These are phyloP conservation scores for Sebastiscus tertius DNA, from an alignment of 2,797 vertebrate species.

Conservation along the genomic window DNA sequence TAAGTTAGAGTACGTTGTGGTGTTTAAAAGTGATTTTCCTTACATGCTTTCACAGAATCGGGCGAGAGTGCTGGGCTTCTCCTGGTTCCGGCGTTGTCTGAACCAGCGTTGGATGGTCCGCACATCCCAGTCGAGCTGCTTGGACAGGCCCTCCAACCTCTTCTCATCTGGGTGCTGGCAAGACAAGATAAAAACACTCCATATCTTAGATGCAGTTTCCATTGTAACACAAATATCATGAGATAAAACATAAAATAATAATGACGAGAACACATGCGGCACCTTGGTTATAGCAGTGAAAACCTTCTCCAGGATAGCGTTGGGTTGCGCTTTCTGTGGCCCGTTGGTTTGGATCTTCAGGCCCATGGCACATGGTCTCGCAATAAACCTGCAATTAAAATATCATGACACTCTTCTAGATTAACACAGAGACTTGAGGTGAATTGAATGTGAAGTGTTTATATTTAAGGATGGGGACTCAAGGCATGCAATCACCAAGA, in stretches of 20 bases:
- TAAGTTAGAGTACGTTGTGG: background rate
- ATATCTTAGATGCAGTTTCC: background rate
- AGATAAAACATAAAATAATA: background rate
- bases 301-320: conserved; percentile 98
- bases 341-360: conserved; percentile 96
- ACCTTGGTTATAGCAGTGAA: conserved; percentile 99
- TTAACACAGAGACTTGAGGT: background rate
- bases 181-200: conserved; percentile 7
- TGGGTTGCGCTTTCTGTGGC: conserved; percentile 94
- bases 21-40: conserved; percentile 61
- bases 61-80: conserved; percentile 95
- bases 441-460: background rate
- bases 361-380: conserved; percentile 96
- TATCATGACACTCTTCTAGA: conserved; percentile 12
- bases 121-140: conserved; percentile 98
- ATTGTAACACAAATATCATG: background rate
- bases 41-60: conserved; percentile 99
- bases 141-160: conserved; percentile 96
- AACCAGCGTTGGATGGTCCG: conserved; percentile 98
- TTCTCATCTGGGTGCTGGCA: conserved; percentile 96
- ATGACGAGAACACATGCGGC: background rate
- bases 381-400: conserved; percentile 90
- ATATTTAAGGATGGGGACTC: background rate
- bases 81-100: conserved; percentile 96
- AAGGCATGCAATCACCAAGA: background rate